Percentiles rank a stretch among this genome's conserved stretches.
phyloP scores from a whole-genome alignment of 2,797 vertebrate genomes.

The Danionella dracula region DNA sequence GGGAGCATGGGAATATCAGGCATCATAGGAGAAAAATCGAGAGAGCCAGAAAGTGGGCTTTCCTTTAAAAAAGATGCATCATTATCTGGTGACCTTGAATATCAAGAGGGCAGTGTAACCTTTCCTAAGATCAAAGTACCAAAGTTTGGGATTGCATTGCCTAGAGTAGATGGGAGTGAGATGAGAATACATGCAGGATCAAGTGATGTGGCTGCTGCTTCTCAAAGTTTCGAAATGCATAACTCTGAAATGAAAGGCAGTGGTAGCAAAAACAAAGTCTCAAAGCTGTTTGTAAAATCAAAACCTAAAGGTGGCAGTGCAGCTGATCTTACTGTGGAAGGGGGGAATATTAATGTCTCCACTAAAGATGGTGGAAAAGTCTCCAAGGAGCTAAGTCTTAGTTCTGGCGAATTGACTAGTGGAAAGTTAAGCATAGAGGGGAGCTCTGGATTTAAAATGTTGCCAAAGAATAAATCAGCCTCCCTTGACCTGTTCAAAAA shows the following conservation, averaged over 20 bases:
- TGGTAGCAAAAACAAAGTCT: slow-evolving; percentile 78
- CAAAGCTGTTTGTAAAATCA: slow-evolving; percentile 85
- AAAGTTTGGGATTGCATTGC: slow-evolving; percentile 75
- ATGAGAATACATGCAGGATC: slow-evolving; percentile 70
- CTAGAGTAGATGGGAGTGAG: slow-evolving; percentile 67
- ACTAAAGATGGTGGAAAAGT: slow-evolving; percentile 70
- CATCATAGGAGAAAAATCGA: slow-evolving; percentile 12
- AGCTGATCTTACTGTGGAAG: slow-evolving; percentile 58
- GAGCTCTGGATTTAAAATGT: slow-evolving; percentile 60
- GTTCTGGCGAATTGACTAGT: slow-evolving; percentile 63
- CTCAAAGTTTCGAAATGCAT: slow-evolving; percentile 62
- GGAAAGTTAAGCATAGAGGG: slow-evolving; percentile 56
- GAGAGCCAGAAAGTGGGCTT: slow-evolving; percentile 45
- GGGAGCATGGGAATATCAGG: slow-evolving; percentile 15
- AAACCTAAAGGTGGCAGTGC: slow-evolving; percentile 76
- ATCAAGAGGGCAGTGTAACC: slow-evolving; percentile 68
- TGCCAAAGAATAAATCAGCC: slow-evolving; percentile 76
- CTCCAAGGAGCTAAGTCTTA: slow-evolving; percentile 69
- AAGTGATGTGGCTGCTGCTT: slow-evolving; percentile 48
- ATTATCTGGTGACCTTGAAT: slow-evolving; percentile 53
- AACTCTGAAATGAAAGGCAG: slow-evolving; percentile 69
- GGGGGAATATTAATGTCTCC: slow-evolving; percentile 60
- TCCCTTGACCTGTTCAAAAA: slow-evolving; percentile 85
- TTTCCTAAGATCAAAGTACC: slow-evolving; percentile 86
- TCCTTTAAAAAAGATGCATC: slow-evolving; percentile 46